Evolutionary conservation across 2,888 invertebrate species (phyloP).

Genomic region (Dolichomitus sp.): DNA sequence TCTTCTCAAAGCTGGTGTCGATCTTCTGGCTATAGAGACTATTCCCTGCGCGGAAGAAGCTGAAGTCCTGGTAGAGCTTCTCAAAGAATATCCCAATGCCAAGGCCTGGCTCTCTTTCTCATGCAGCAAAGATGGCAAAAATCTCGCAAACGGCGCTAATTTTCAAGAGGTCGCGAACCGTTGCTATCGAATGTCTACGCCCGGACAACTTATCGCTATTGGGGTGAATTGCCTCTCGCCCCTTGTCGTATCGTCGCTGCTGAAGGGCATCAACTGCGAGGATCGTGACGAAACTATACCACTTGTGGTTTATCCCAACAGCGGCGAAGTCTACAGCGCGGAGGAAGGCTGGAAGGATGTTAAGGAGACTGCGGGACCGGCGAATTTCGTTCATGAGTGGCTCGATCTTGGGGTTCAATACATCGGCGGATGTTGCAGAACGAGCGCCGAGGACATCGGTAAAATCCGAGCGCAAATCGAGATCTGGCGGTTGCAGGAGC

Average conservation of each 20-base stretch:
- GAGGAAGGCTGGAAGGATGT: conserved; percentile 87
- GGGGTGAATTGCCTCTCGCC: conserved; percentile 96
- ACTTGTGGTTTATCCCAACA: conserved; percentile 97
- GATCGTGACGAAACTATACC: conserved; percentile 88
- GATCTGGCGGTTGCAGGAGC: conserved; percentile 82
- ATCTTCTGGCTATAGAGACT: conserved; percentile 96
- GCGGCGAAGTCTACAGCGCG: conserved; percentile 93
- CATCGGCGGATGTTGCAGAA: conserved; percentile 97
- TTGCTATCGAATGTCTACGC: conserved; percentile 88
- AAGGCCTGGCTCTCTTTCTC: conserved; percentile 97
- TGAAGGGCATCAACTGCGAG: conserved; percentile 88
- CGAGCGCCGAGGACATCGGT: conserved; percentile 93
- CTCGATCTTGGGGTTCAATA: conserved; percentile 93
- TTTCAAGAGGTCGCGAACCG: conserved; percentile 91
- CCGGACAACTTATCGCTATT: conserved; percentile 93
- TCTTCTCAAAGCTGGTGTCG: conserved; percentile 93
- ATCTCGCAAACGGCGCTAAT: conserved; percentile 93
- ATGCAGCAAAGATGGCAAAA: conserved; percentile 89
- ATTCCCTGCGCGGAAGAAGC: conserved; percentile 96
- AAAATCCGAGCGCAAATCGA: conserved; percentile 90
- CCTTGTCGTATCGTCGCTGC: conserved; percentile 88
- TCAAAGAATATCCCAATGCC: conserved; percentile 92
- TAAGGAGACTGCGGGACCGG: conserved; percentile 91
- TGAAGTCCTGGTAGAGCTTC: conserved; percentile 92
- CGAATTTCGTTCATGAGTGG: conserved; percentile 93